Percentiles rank a stretch among this genome's conserved stretches.
Evolutionary conservation across 2,113 vertebrate genomes (phyloP).

Genomic region (Hyaena hyaena): DNA sequence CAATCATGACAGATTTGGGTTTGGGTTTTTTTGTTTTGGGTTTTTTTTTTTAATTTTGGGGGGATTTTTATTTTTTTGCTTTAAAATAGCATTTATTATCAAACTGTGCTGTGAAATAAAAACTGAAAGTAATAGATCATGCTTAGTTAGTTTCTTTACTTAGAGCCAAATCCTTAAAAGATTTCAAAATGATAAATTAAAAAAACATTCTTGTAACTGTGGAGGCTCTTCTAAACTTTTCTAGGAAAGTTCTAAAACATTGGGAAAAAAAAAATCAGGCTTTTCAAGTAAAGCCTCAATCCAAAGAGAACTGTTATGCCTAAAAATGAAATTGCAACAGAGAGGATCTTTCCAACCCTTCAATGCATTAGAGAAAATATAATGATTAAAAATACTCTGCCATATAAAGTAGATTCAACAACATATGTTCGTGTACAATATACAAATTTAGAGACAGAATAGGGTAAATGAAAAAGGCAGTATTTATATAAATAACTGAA

Average conservation of each 20-base stretch:
- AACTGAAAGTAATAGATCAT: slow-evolving; percentile 52
- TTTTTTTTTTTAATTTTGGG: background rate
- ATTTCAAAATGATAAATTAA: slow-evolving; percentile 29
- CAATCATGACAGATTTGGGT: slow-evolving; percentile 21
- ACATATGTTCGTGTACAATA: background rate
- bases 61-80: background rate
- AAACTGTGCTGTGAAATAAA: slow-evolving; percentile 56
- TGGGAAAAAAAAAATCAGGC: background rate
- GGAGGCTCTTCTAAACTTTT: slow-evolving; percentile 33
- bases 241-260: slow-evolving; percentile 16
- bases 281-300: slow-evolving; percentile 58
- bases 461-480: slow-evolving; percentile 2
- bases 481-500: background rate
- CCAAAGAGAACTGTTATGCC: slow-evolving; percentile 19
- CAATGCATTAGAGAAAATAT: background rate
- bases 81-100: slow-evolving; percentile 56
- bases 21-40: background rate
- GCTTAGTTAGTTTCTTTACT: background rate
- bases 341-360: background rate
- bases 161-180: slow-evolving; percentile 50
- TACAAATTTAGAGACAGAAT: slow-evolving; percentile 34
- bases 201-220: slow-evolving; percentile 6
- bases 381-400: slow-evolving; percentile 48
- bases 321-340: slow-evolving; percentile 52
- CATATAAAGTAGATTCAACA: slow-evolving; percentile 34